Evolutionary conservation across 1,140 invertebrate genomes (phyloP), one percentile per base, ranked within the genome.

Genomic region (Potamilus streckersoni): DNA sequence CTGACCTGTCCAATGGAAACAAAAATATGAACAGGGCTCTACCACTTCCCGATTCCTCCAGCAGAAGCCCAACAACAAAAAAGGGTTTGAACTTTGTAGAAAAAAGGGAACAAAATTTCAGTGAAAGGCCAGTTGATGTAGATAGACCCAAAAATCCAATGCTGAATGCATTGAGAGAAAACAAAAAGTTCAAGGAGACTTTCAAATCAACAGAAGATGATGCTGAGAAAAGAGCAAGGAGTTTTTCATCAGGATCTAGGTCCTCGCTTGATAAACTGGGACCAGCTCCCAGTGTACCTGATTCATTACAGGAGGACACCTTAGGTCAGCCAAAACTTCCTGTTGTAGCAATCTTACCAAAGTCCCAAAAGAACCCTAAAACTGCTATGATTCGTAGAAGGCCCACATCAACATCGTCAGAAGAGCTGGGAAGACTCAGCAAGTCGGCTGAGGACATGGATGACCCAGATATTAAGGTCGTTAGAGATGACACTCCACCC

Each of bases 131-230:
- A 38, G 64, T n/a, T 15, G 73, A 74, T n/a, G 67, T 67, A 2
- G 55, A 38, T 17, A 49, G 59, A 14, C 75, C 80, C 11, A 75
- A 71, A 66, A 80, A 79, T 58, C 72, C 78, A 17, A 69, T 83
- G 59, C 60, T 83, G 17, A 73, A 23, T 63, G 82, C 80, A 23
- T 70, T 83, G 14, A 77, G 82, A 13, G 73, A 59, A 23, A 81
- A 82, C 60, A 61, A 72, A 6, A 81, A 80, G 31, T 83, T 83
- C 58, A 71, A 74, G 57, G 73, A 79, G 14, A 75, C 80, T n/a
- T 83, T 80, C 57, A 74, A 78, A 27, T 64, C 68, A 38, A 81
- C 60, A 38, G 82, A 83, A 63, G 65, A 60, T 19, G 82, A 83
- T 57, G 82, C 82, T 58, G 76, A 79, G 20, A 79, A 82, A 23